These are phyloP conservation scores for Holocentrus rufus DNA, from an alignment of 2,797 vertebrate species.

Conservation along the genomic window DNA sequence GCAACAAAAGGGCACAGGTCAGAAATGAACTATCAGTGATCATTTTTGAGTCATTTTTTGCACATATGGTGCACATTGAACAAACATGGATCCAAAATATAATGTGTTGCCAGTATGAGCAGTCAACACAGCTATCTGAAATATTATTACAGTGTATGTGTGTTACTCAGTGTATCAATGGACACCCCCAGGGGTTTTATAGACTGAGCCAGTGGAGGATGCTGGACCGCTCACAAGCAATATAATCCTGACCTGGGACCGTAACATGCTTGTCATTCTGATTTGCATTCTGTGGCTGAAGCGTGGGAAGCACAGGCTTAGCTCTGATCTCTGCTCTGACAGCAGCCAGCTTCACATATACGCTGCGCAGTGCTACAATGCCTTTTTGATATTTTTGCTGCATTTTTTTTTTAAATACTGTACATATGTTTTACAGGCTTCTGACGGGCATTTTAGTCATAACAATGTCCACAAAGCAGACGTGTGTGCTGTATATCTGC, in stretches of 20 bases:
- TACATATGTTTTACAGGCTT: constrained; percentile 1
- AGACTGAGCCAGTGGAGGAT: constrained; percentile 41
- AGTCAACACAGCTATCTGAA: too few species aligned
- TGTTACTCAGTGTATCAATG: too few species aligned
- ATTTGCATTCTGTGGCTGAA: constrained; percentile 72
- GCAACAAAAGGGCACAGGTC: too few species aligned
- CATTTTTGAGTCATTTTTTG: too few species aligned
- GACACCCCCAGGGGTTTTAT: constrained; percentile 19
- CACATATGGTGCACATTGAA: too few species aligned
- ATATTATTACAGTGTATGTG: too few species aligned
- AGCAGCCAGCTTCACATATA: constrained; percentile 42
- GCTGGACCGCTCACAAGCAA: constrained; percentile 57
- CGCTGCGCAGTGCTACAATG: constrained; percentile 26
- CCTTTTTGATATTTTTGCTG: neutral
- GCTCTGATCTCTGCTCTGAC: constrained; percentile 63
- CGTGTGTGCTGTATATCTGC: neutral
- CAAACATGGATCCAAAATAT: too few species aligned
- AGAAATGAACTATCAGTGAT: too few species aligned
- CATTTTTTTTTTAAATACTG: constrained; percentile 19
- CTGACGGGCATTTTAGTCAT: neutral
- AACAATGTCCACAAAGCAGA: constrained; percentile 8
- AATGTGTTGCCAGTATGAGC: too few species aligned
- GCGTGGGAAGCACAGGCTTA: constrained; percentile 65
- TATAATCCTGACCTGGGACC: constrained; percentile 65
- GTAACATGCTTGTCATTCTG: constrained; percentile 68